Conservation (phyloP, 2,888 invertebrate species). For the Kryphioiulus occultus region DNA sequence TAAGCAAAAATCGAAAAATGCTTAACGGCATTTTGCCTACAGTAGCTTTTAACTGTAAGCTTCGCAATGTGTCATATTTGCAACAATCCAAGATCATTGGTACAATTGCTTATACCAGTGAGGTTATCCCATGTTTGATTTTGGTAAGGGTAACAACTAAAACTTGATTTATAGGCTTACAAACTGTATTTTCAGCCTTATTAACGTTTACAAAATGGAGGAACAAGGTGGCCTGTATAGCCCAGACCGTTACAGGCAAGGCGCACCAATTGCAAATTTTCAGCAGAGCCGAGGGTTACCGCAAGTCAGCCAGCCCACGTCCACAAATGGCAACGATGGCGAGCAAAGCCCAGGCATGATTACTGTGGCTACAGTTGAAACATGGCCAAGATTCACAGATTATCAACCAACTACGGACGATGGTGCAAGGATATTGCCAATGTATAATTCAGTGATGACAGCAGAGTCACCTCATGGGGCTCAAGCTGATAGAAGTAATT, state of each 20-base stretch:
- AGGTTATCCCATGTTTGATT: too few species aligned
- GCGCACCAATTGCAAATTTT: background rate
- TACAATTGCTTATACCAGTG: too few species aligned
- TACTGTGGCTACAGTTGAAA: background rate
- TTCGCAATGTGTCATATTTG: too few species aligned
- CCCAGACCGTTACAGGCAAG: background rate
- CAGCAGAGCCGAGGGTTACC: background rate
- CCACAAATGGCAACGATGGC: background rate
- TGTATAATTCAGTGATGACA: too few species aligned
- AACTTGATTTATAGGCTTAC: too few species aligned
- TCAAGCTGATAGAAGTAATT: background rate
- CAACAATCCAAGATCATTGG: too few species aligned
- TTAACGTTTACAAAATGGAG: background rate
- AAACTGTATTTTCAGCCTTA: background rate
- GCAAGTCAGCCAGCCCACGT: background rate
- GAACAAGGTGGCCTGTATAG: background rate
- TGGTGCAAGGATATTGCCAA: background rate
- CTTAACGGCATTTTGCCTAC: too few species aligned
- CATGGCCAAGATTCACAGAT: background rate
- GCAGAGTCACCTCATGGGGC: background rate
- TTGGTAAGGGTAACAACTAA: too few species aligned
- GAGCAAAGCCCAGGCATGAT: background rate
- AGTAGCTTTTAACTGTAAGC: too few species aligned
- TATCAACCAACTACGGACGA: background rate
- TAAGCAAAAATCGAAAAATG: too few species aligned